A percentile compares a stretch with the other conserved stretches of the same genome.
Evolutionary conservation across 2,113 vertebrate species (phyloP).

Genomic region (Lanius ludovicianus): DNA sequence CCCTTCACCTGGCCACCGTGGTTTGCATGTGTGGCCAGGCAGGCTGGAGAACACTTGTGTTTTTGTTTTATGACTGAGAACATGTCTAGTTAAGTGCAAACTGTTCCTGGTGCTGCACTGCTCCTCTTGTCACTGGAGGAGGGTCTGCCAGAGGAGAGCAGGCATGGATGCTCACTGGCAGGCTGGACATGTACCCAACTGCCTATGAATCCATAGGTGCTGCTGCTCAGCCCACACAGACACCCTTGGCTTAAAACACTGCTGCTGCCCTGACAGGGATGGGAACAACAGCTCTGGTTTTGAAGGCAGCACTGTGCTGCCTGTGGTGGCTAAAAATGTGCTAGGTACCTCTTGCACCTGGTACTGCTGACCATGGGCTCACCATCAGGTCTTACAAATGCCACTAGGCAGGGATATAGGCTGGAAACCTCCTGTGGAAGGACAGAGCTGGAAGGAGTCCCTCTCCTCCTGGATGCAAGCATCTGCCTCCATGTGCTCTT

Average conservation of each 20-base stretch:
- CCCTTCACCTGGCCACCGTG: background rate
- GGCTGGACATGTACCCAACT: background rate
- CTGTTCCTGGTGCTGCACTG: background rate
- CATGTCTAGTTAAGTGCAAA: background rate
- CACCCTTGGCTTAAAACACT: background rate
- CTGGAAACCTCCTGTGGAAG: background rate
- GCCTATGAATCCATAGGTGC: background rate
- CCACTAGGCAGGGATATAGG: background rate
- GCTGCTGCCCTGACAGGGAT: background rate
- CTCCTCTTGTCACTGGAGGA: background rate
- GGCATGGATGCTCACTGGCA: background rate
- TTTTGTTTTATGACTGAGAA: background rate
- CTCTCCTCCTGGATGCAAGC: background rate
- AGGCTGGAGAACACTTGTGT: background rate
- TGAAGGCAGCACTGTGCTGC: background rate
- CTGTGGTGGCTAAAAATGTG: background rate
- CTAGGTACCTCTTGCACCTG: fast-evolving
- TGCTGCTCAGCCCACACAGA: fast-evolving
- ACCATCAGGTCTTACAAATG: background rate
- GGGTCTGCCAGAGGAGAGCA: background rate
- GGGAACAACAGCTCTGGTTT: background rate
- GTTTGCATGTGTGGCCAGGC: background rate
- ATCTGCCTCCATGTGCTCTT: background rate
- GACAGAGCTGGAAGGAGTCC: background rate
- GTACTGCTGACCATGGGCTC: background rate